Evolutionary conservation across 2,113 vertebrate genomes (phyloP).

Genomic region (Steatornis caripensis): DNA sequence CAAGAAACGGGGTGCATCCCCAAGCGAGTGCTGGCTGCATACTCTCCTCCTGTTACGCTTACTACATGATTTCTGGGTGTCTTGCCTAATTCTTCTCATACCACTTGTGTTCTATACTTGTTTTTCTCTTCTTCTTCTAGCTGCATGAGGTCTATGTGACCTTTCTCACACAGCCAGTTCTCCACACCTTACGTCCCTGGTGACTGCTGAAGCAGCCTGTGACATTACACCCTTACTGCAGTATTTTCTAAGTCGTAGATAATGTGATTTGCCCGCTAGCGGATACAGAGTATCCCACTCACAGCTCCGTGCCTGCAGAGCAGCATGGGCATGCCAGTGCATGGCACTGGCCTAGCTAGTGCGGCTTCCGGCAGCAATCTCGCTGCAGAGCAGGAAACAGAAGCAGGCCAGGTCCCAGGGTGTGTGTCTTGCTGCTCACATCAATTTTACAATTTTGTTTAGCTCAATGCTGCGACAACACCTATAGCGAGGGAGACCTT

Average conservation of each 20-base stretch:
- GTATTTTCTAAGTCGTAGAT: neutral
- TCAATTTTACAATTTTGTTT: neutral
- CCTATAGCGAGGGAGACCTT: neutral
- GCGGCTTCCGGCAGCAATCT: neutral
- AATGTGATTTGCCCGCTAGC: fast-evolving
- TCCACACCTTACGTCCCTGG: fast-evolving
- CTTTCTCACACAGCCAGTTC: no score
- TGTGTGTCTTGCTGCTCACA: neutral
- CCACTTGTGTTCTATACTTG: no score
- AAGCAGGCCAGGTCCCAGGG: fast-evolving
- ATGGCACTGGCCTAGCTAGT: neutral
- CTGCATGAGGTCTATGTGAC: no score
- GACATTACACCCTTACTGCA: neutral
- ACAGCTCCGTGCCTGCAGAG: neutral
- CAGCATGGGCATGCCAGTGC: fast-evolving
- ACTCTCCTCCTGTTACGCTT: no score
- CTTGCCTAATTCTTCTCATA: no score
- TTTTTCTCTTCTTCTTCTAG: no score
- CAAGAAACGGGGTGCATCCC: no score
- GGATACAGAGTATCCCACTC: fast-evolving
- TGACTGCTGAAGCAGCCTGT: fast-evolving
- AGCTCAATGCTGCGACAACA: neutral
- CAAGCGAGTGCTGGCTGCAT: no score
- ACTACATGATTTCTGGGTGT: no score
- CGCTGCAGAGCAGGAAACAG: neutral